phyloP scores from a whole-genome alignment of 37 sponge, comb jelly and placozoan species.

The Diacarnus erythraeanus region DNA sequence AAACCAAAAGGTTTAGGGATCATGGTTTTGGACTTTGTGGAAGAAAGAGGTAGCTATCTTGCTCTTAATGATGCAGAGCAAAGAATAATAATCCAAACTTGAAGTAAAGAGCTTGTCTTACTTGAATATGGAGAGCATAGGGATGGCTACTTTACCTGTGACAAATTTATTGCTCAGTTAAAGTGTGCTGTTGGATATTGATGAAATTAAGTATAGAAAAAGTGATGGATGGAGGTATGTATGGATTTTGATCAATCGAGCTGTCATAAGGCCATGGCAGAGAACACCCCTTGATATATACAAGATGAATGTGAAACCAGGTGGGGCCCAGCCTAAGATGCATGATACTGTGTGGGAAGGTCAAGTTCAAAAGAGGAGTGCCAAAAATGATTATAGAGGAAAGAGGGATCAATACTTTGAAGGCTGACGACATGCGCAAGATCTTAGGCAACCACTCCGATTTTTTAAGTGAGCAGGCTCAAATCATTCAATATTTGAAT shows the following conservation, averaged over 20 bases:
- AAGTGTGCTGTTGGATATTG: conserved; percentile 20
- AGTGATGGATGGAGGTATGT: no score
- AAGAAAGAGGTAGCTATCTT: conserved; percentile 53
- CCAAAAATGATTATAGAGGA: conserved; percentile 39
- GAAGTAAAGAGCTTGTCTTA: conserved; percentile 9
- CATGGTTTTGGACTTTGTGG: conserved; percentile 72
- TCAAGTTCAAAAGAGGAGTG: conserved; percentile 24
- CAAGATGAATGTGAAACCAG: conserved; percentile 60
- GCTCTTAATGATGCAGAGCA: no score
- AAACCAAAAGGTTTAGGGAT: conserved; percentile 43
- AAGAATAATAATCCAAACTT: no score
- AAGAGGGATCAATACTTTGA: conserved; percentile 60
- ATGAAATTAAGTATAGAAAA: conserved; percentile 31
- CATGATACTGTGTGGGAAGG: conserved; percentile 42
- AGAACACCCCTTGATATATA: conserved; percentile 30
- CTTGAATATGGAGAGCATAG: neutral
- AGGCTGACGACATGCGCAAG: conserved; percentile 40
- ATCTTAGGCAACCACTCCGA: conserved; percentile 27
- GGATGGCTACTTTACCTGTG: conserved; percentile 55
- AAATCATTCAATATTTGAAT: neutral
- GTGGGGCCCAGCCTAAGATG: conserved; percentile 54
- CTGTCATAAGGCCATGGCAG: no score
- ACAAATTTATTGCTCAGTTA: conserved; percentile 39
- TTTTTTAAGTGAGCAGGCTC: conserved; percentile 5
- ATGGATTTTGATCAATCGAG: no score